phyloP scores from a whole-genome alignment of 2,113 vertebrate species.

The Pteruthius melanotis region DNA sequence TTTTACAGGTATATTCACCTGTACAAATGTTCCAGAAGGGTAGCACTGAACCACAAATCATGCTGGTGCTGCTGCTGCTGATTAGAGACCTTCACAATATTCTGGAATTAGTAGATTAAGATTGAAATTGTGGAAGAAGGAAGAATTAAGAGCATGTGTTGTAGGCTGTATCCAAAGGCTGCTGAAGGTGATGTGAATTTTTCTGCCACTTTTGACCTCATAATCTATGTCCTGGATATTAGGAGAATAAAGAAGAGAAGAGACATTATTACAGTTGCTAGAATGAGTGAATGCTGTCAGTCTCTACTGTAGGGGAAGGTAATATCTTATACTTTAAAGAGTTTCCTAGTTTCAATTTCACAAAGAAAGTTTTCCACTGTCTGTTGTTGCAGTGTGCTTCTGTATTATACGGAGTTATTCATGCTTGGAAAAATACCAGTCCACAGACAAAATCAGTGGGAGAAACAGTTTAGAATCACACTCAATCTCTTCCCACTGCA shows the following conservation, averaged over 20 bases:
- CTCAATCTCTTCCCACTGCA: not conserved
- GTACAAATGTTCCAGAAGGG: not conserved
- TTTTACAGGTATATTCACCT: not conserved
- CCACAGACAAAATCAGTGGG: not conserved
- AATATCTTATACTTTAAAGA: not conserved
- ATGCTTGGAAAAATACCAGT: not conserved
- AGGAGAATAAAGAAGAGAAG: not conserved
- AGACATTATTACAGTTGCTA: not conserved
- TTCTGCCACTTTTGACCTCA: not conserved
- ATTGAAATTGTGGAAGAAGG: not conserved
- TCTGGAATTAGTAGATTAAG: not conserved
- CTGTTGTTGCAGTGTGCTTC: not conserved
- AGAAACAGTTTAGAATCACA: not conserved
- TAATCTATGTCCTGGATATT: not conserved
- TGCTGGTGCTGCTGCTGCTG: not conserved
- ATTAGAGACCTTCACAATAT: not conserved
- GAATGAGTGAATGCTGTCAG: not conserved
- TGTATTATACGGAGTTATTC: not conserved
- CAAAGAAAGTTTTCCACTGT: not conserved
- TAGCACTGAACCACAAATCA: not conserved
- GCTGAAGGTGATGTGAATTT: not conserved
- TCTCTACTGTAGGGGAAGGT: not conserved
- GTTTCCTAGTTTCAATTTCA: not conserved
- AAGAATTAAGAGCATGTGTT: not conserved
- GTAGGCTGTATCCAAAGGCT: not conserved